These are phyloP conservation scores for Chaetodon trifascialis DNA, from an alignment of 2,113 vertebrate genomes.

Conservation along the genomic window DNA sequence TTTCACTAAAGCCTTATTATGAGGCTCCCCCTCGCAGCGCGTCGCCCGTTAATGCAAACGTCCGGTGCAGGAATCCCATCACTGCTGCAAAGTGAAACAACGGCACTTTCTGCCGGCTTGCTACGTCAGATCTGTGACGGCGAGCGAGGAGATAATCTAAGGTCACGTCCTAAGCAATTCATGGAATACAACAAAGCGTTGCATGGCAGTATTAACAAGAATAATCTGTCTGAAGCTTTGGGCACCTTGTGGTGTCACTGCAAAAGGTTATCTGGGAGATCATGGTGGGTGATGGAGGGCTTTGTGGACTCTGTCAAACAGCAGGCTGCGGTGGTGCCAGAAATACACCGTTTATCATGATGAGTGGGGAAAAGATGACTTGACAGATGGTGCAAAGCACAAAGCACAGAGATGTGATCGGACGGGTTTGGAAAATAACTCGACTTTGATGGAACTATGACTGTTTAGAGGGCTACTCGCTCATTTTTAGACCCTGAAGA, in stretches of 20 bases:
- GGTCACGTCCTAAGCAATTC: slow-evolving; percentile 14
- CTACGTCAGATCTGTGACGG: neutral
- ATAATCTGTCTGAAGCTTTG: slow-evolving; percentile 44
- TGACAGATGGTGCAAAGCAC: slow-evolving; percentile 21
- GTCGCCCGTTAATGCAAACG: neutral
- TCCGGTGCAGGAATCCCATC: neutral
- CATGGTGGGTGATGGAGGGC: slow-evolving; percentile 45
- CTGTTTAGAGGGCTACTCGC: neutral
- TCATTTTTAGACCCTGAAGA: neutral
- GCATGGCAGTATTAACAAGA: slow-evolving; percentile 15
- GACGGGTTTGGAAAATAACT: neutral
- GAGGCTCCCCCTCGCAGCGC: neutral
- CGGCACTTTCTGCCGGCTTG: neutral
- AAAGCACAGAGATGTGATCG: neutral
- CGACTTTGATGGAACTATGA: neutral
- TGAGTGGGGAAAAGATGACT: neutral
- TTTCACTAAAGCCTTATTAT: neutral
- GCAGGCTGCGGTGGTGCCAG: slow-evolving; percentile 42
- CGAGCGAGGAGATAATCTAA: slow-evolving; percentile 12
- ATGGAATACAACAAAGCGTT: slow-evolving; percentile 16
- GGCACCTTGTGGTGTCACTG: slow-evolving; percentile 27
- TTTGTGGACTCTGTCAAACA: slow-evolving; percentile 16
- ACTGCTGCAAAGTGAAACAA: neutral
- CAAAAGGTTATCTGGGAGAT: slow-evolving; percentile 55
- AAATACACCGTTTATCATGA: slow-evolving; percentile 33